phyloP scores from a whole-genome alignment of 2,113 vertebrate genomes.

The Madoqua kirkii region DNA sequence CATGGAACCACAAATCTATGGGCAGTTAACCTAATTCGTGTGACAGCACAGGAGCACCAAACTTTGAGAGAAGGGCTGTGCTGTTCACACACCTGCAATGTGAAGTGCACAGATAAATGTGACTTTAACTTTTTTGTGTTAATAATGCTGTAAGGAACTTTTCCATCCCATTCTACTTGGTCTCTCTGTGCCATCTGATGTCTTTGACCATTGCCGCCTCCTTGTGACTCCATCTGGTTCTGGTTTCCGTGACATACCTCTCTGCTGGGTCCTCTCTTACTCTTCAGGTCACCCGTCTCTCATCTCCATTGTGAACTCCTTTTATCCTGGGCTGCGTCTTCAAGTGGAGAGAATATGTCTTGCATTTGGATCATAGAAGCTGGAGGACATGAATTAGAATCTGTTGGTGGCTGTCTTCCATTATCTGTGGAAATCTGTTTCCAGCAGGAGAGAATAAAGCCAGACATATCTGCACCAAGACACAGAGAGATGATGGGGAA shows the following conservation, averaged over 20 bases:
- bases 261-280: background rate
- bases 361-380: background rate
- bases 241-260: background rate
- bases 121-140: background rate
- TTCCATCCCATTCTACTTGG: background rate
- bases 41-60: background rate
- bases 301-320: background rate
- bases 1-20: background rate
- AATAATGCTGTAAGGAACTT: background rate
- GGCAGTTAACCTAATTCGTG: background rate
- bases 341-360: background rate
- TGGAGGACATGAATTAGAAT: background rate
- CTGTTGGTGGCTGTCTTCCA: background rate
- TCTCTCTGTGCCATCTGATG: background rate
- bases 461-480: background rate
- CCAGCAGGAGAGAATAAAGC: background rate
- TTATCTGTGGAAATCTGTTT: background rate
- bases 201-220: background rate
- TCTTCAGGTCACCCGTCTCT: background rate
- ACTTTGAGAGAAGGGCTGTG: background rate
- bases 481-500: background rate
- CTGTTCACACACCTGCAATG: background rate
- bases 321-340: background rate
- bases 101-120: background rate
- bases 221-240: background rate